Base-by-base conservation (phyloP, 2,797 vertebrate species). In the Microctenopoma steveboyesi region DNA sequence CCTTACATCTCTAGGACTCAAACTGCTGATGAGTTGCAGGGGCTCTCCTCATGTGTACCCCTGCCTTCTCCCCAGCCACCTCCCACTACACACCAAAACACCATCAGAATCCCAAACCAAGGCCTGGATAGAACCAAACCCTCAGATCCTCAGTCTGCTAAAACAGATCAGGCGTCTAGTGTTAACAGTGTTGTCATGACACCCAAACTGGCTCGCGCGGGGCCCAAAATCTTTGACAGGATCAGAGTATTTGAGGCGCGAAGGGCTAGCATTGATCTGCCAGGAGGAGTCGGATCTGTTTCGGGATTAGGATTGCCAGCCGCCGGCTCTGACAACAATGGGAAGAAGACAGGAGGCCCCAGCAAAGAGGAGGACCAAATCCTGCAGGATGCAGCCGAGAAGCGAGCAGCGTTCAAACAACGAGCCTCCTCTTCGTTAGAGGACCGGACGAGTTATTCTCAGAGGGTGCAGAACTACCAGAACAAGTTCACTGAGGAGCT, bases 401-500 rank as follows among this genome's bases (percentile, higher is more conserved):
- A 94, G 63, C 93, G 95, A 42, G 84, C 89, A 2, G 88, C 90
- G 5, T 96, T 98, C 91, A 95, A 95, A 65, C 95, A 97, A 69
- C 95, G 95, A 81, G 95, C 96, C 0, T 95, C 96, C 0, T 95
- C 96, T 0, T 98, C 97, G 6, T 78, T 97, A 25, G 97, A 98
- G 3, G 97, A 98, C 82, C 89, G 93, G 71, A 92, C 93, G 0
- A 92, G 91, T 71, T 95, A 95, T 4, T 90, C 94, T 7, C 90
- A 93, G 76, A 93, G 90, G 0, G 92, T 96, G 62, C 94, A 95
- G 0, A 92, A 92, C 82, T 94, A 98, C 22, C 96, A 98, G 91
- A 93, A 91, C 87, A 96, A 95, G 84, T 96, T 98, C 49, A 90
- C 95, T 0, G 95, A 96, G 76, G 97, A 99, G 88, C 92, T 98